Base-by-base conservation (phyloP, 2,888 invertebrate species). In the Macrophya alboannulata region DNA sequence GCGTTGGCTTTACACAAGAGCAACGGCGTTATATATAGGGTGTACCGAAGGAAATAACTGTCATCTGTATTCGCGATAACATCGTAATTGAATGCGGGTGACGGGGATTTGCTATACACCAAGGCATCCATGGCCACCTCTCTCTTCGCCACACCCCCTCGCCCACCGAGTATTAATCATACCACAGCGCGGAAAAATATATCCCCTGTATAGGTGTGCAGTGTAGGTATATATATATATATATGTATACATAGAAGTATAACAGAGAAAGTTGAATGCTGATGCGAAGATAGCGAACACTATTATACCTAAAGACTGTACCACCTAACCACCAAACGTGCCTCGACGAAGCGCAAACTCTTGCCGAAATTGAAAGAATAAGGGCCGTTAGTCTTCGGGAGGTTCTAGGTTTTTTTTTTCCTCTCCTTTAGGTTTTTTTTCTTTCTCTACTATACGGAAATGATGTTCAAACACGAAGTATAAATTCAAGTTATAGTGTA, bases 81-180 rank as follows among this genome's bases (percentile, higher is more conserved):
- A 93, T 93, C 93, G 93, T 93, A 93, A 93, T 93, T 93, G 93
- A 93, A 93, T 93, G 93, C 92, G 93, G 93, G 93, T 93, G 93
- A 93, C 93, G 93, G 93, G 93, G 92, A 93, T 93, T 92, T 92
- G 93, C 92, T 90, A 88, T 85, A 85, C 85, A 85, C 85, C 85
- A 77, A 85, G 62, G 82, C 84, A 45, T 76, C 76, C 48, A 81
- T 62, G 81, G 62, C 81, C 65, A 83, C 83, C 65, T 65, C 65
- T 65, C 65, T 48, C 43, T 71, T 65, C 65, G 31, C 83, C 45
- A 25, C 68, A 68, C 83, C 68, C 48, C 48, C 45, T 31, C n/a
- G 8, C 45, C 43, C 43, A 25, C 68, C 21, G 89, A 89, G 89
- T 92, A 92, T 93, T 92, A 92, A 92, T 93, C 92, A 92, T 92